Evolutionary conservation across 1,140 invertebrate genomes (phyloP), one percentile per base, ranked within the genome.

Genomic region (Papilio helenus): DNA sequence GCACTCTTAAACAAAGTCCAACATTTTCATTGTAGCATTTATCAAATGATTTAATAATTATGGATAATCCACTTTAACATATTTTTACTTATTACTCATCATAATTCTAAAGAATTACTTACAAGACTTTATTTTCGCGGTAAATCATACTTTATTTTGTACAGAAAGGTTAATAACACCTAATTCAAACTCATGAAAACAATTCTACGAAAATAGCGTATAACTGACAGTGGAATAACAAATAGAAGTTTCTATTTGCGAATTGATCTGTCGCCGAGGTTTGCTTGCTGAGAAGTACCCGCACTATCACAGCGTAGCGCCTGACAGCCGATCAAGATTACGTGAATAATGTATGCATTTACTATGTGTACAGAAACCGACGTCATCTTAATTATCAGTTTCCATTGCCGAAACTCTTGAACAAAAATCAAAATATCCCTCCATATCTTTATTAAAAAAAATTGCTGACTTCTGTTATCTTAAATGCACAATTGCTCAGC

Each of bases 221-320:
- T 3, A 26, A 74, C 20, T 74, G 72, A 51, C 23, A 51, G 42
- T 46, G 23, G 26, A 68, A 68, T 68, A 68, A 68, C 44, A 74
- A 74, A 74, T 74, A 20, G 72, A 74, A 51, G 72, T 49, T 74
- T 74, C 72, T 44, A 68, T 14, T 65, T 86, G 77, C 23, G 68
- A 83, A 86, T 84, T 83, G 82, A 79, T 79, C 72, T 44, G 68
- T 55, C 76, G 77, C 72, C 79, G 80, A 80, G 46, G 72, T 55
- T 44, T 84, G 82, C 85, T 88, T 81, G 84, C 82, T 84, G 46
- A 82, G 82, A 46, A 80, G 79, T 81, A 83, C 84, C 86, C 85
- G 83, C 86, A 80, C 68, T 80, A 83, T 86, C 77, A 82, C 61
- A 79, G 72, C 74, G 65, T 76, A 73, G 82, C 77, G 65, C 26